Conservation (phyloP, 1,140 invertebrate genomes). For the Pseudomyrmex gracilis region DNA sequence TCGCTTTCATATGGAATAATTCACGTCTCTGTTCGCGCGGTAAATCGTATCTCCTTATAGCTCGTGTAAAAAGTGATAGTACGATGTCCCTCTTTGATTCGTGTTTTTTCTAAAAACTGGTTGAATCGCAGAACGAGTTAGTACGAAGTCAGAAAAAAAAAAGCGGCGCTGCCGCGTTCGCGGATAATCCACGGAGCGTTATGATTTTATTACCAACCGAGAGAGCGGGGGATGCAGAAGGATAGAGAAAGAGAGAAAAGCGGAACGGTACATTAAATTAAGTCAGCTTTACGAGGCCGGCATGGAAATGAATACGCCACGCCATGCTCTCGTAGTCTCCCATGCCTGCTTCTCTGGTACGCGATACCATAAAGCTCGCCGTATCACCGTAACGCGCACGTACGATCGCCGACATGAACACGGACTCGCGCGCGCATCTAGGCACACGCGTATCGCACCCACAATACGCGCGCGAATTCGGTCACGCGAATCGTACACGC, state of each 20-base stretch:
- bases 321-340: constrained; percentile 59
- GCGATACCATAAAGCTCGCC: constrained; percentile 80
- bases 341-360: constrained; percentile 75
- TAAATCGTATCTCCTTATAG: constrained; percentile 23
- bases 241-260: constrained; percentile 3
- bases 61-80: not conserved
- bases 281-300: constrained; percentile 80
- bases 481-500: constrained; percentile 56
- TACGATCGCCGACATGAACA: constrained; percentile 68
- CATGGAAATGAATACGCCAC: constrained; percentile 80
- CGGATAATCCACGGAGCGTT: constrained; percentile 70
- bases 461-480: constrained; percentile 52
- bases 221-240: not conserved
- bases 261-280: constrained; percentile 80
- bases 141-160: not conserved
- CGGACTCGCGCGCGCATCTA: constrained; percentile 54
- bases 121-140: not conserved
- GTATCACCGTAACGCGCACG: constrained; percentile 79
- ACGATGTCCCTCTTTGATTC: not conserved
- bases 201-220: constrained; percentile 77
- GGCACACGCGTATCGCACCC: constrained; percentile 45
- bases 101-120: not conserved
- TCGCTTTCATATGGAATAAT: constrained; percentile 24
- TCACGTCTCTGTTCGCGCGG: constrained; percentile 10
- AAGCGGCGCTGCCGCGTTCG: constrained; percentile 18